Evolutionary conservation across 2,113 vertebrate genomes (phyloP).

Genomic region (Phaetusa simplex): DNA sequence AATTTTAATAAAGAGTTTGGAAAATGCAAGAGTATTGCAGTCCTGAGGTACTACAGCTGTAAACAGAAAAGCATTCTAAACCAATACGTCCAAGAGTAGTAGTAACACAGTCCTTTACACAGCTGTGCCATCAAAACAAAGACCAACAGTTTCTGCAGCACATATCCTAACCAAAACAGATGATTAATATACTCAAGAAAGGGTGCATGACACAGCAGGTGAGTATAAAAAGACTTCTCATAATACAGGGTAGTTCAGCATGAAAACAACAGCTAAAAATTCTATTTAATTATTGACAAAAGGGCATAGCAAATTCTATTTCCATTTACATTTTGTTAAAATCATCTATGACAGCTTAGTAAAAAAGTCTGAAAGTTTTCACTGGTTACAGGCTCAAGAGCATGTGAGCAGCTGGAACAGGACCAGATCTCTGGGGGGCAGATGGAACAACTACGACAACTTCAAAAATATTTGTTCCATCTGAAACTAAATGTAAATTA

Average conservation of each 20-base stretch:
- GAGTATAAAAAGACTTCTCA: neutral
- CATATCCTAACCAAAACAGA: neutral
- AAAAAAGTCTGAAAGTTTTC: neutral
- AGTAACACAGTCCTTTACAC: neutral
- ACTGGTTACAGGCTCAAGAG: neutral
- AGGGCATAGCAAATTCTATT: neutral
- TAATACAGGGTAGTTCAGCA: neutral
- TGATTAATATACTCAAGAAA: neutral
- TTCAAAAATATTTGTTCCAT: neutral
- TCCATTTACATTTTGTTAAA: neutral
- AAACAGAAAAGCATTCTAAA: conserved; percentile 7
- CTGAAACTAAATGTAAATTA: neutral
- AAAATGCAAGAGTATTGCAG: neutral
- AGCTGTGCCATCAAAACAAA: neutral
- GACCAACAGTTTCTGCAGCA: neutral
- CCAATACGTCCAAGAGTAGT: neutral
- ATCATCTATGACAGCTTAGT: neutral
- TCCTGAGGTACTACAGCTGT: neutral
- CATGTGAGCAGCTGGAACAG: neutral
- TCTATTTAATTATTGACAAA: neutral
- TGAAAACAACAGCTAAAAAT: neutral
- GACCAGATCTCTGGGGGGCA: neutral
- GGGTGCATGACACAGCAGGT: neutral
- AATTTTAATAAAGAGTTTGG: neutral
- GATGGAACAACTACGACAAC: neutral